phyloP scores from a whole-genome alignment of 2,888 invertebrate genomes.

The Diarsia brunnea region DNA sequence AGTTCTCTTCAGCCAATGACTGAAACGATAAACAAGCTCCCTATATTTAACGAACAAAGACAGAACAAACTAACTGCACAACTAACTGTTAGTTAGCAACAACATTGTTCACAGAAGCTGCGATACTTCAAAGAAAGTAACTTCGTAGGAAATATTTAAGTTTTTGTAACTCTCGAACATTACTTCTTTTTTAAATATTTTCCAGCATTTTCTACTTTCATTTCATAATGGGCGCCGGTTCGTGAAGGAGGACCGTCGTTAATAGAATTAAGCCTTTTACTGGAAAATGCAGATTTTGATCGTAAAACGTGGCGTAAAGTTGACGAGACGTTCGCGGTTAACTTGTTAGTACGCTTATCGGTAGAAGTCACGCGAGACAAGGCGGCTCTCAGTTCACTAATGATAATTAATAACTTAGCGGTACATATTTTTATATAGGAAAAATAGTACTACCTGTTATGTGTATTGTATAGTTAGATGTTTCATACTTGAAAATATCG shows the following conservation, averaged over 20 bases:
- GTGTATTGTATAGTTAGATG: background rate
- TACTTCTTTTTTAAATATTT: constrained; percentile 36
- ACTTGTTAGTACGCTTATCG: constrained; percentile 18
- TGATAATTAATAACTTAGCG: background rate
- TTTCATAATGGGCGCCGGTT: constrained; percentile 18
- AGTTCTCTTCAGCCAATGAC: constrained; percentile 20
- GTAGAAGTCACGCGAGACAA: constrained; percentile 24
- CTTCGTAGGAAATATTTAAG: constrained; percentile 46
- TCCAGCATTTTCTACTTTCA: constrained; percentile 23
- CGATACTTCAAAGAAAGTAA: constrained; percentile 34
- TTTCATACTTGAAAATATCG: background rate
- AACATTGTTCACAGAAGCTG: constrained; percentile 19
- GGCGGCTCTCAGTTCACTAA: background rate
- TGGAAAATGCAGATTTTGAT: constrained; percentile 56
- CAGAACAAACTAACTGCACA: constrained; percentile 29
- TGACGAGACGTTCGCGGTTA: constrained; percentile 14
- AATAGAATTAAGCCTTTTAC: constrained; percentile 54
- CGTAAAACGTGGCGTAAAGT: constrained; percentile 21
- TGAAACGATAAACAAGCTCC: constrained; percentile 14
- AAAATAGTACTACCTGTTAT: background rate
- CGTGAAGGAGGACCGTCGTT: constrained; percentile 17
- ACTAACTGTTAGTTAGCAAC: constrained; percentile 37
- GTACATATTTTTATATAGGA: background rate
- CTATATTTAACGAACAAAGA: constrained; percentile 31
- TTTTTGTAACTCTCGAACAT: constrained; percentile 36